Evolutionary conservation across 2,797 vertebrate species (phyloP), one percentile per base, ranked within the genome.

Genomic region (Coccyzus lansbergi): DNA sequence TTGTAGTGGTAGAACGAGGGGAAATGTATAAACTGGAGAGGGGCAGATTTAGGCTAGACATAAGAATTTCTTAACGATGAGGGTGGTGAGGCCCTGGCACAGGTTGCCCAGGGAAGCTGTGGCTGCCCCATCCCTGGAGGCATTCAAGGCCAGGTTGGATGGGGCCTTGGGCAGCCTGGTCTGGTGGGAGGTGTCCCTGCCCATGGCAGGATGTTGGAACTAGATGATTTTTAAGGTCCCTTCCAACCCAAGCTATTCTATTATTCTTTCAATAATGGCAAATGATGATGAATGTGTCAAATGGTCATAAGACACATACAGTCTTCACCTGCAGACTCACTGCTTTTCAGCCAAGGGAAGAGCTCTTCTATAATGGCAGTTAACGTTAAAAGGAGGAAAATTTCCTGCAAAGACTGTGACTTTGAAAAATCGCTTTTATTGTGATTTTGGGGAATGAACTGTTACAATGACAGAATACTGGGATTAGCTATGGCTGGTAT

Each of bases 241-340:
- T n/a, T n/a, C n/a, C n/a, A n/a, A n/a, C n/a, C n/a, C n/a, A n/a
- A n/a, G n/a, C n/a, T n/a, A n/a, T n/a, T n/a, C n/a, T n/a, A n/a
- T n/a, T n/a, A n/a, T n/a, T n/a, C n/a, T n/a, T n/a, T n/a, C n/a
- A 55, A 40, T 71, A 51, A 26, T 6, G 38, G 31, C 40, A 53
- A 53, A 51, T 26, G 11, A 19, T 11, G 42, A 77, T 34, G 65
- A 60, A 34, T 34, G 13, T 40, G 51, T 77, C 63, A 59, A 56
- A 49, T n/a, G 64, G 25, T 74, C 0, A 0, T 53, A 58, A 38
- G 55, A 3, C 9, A 69, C 62, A 12, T 48, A 22, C 0, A 2
- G 1, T 78, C 76, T 83, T 85, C 22, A 85, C 36, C 40, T 18
- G 1, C 29, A 60, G 71, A n/a, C 69, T 90, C 19, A 1, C 25